Evolutionary conservation across 2,113 vertebrate genomes (phyloP).

Genomic region (Bagarius yarrelli): DNA sequence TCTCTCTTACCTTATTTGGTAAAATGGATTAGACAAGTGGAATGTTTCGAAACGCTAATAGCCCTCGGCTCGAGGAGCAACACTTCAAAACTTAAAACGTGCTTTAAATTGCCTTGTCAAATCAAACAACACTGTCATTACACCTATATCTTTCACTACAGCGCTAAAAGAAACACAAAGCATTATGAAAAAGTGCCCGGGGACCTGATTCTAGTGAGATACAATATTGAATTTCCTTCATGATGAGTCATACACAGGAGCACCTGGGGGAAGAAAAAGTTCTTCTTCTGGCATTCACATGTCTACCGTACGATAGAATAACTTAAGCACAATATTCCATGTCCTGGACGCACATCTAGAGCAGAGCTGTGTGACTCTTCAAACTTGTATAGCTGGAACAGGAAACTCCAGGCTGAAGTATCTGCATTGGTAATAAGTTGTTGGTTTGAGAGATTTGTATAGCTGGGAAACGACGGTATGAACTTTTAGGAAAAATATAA

Average conservation of each 20-base stretch:
- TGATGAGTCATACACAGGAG: neutral
- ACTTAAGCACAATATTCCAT: constrained; percentile 21
- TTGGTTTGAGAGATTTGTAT: too few species aligned
- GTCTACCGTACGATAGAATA: constrained; percentile 26
- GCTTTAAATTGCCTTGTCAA: neutral
- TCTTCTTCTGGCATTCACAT: constrained; percentile 1
- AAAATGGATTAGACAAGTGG: constrained; percentile 8
- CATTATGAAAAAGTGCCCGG: neutral
- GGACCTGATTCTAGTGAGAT: neutral
- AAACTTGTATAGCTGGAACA: constrained; percentile 15
- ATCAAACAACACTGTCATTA: neutral
- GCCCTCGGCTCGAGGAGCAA: neutral
- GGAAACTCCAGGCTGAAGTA: neutral
- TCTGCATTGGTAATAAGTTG: neutral
- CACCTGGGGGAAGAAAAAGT: neutral
- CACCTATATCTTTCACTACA: neutral
- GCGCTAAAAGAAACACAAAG: neutral
- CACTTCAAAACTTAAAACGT: neutral
- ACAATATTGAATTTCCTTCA: constrained; percentile 1
- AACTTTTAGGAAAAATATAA: too few species aligned
- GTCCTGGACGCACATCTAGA: constrained; percentile 3
- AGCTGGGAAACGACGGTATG: too few species aligned
- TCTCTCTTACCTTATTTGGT: neutral
- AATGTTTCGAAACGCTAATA: constrained; percentile 7
- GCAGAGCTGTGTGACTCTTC: constrained; percentile 12